Base-by-base conservation (phyloP, 2,888 invertebrate genomes). In the Octodonta nipae region DNA sequence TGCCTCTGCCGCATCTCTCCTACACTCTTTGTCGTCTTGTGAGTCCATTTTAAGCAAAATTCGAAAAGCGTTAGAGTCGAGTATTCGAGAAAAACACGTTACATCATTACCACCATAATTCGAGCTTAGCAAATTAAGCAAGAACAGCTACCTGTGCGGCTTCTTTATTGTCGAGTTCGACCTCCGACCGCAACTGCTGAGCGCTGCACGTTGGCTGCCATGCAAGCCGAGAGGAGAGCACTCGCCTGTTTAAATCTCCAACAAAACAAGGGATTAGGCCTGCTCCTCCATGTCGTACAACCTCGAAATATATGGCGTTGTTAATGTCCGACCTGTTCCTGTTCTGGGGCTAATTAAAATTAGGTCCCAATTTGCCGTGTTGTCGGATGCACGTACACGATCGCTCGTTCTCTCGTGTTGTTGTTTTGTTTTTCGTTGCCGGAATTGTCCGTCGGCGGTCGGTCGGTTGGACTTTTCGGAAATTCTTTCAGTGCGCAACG, bases 81-180 rank as follows among this genome's bases (percentile, higher is more conserved):
- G n/a, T n/a, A n/a, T n/a, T n/a, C n/a, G n/a, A n/a, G n/a, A n/a
- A n/a, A n/a, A n/a, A n/a, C n/a, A n/a, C n/a, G n/a, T n/a, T n/a
- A n/a, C n/a, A n/a, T n/a, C n/a, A n/a, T n/a, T n/a, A n/a, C n/a
- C 51, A 52, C 54, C 50, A 54, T 55, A 56, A 56, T 55, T 56
- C 50, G 53, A 51, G 53, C 54, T 56, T 54, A 54, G 49, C 45
- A 40, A 50, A 50, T 48, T 53, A 52, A 51, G 52, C 52, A 41
- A 40, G 42, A 51, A 51, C 45, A 49, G 45, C 52, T 48, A 49
- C 46, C 50, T 48, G 46, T 51, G 48, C 50, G 48, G 45, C 49
- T 54, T 54, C 53, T 53, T 54, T 54, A 52, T 52, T 51, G 52
- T 52, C 47, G 46, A 51, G 36, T 52, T 54, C 47, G 52, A 51